Evolutionary conservation across 2,113 vertebrate genomes (phyloP).

Genomic region (Anhinga anhinga): DNA sequence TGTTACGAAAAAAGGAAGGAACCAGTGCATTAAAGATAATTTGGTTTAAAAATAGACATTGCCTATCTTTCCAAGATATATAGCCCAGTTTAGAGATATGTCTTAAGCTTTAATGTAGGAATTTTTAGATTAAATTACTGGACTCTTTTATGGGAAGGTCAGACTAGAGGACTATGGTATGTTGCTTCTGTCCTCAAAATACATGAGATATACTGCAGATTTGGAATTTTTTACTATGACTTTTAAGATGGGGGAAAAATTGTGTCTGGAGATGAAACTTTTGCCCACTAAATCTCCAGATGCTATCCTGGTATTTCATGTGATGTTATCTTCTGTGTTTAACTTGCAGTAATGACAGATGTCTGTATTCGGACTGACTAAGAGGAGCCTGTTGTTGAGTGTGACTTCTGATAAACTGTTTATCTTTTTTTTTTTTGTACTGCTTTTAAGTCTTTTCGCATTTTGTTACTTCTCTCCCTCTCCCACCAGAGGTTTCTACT

Average conservation of each 20-base stretch:
- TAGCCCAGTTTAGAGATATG: not conserved
- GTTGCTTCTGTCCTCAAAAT: not conserved
- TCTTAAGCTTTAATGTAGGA: not conserved
- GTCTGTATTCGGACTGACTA: not conserved
- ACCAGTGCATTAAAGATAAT: conserved; percentile 40
- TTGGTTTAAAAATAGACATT: not conserved
- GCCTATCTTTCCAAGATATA: not conserved
- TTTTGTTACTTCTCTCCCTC: not conserved
- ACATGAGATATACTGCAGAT: not conserved
- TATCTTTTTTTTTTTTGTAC: not conserved
- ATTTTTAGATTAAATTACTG: conserved; percentile 24
- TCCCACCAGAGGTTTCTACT: not conserved
- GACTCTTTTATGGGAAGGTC: not conserved
- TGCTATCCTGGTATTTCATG: not conserved
- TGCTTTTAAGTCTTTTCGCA: not conserved
- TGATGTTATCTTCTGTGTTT: not conserved
- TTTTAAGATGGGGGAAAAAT: not conserved
- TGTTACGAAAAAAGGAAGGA: conserved; percentile 52
- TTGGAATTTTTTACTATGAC: not conserved
- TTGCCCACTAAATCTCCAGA: not conserved
- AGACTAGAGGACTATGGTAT: not conserved
- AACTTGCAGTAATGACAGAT: not conserved
- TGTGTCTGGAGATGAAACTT: not conserved
- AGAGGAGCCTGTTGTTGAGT: not conserved
- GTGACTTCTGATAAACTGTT: not conserved